Conservation (phyloP, 2,888 invertebrate genomes). For the Phoronis australis region DNA sequence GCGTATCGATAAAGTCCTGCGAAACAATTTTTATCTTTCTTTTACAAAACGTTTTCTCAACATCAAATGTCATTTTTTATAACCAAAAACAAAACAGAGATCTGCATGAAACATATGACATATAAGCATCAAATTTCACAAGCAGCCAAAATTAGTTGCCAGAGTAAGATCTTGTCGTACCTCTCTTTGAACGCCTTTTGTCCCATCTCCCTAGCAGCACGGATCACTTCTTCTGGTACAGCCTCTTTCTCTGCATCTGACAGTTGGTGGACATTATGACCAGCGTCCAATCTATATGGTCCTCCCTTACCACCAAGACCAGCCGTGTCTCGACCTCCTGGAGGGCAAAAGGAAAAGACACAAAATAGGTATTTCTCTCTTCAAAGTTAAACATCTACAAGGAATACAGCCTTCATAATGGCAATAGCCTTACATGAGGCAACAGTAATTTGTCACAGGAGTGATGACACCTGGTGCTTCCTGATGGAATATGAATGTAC, state of each 20-base stretch:
- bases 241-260: slow-evolving; percentile 84
- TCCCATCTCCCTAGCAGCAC: slow-evolving; percentile 91
- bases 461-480: too few species aligned
- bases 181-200: slow-evolving; percentile 77
- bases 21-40: too few species aligned
- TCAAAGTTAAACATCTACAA: too few species aligned
- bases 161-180: too few species aligned
- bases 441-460: too few species aligned
- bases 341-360: slow-evolving; percentile 3
- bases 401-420: too few species aligned
- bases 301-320: slow-evolving; percentile 95
- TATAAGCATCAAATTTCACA: background rate
- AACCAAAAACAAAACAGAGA: background rate
- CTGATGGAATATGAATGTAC: too few species aligned
- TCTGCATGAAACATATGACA: background rate
- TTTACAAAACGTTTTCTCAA: background rate
- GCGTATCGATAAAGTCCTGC: too few species aligned
- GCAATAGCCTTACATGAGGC: too few species aligned
- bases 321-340: slow-evolving; percentile 80
- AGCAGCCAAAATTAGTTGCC: too few species aligned
- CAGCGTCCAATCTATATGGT: slow-evolving; percentile 87
- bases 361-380: slow-evolving; percentile 5
- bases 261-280: slow-evolving; percentile 86
- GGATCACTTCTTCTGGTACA: slow-evolving; percentile 66
- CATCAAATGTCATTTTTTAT: background rate